Percentiles rank a stretch among this genome's conserved stretches.
These are phyloP conservation scores for Matsumurasca onukii DNA, from an alignment of 1,140 invertebrate genomes.

Conservation along the genomic window DNA sequence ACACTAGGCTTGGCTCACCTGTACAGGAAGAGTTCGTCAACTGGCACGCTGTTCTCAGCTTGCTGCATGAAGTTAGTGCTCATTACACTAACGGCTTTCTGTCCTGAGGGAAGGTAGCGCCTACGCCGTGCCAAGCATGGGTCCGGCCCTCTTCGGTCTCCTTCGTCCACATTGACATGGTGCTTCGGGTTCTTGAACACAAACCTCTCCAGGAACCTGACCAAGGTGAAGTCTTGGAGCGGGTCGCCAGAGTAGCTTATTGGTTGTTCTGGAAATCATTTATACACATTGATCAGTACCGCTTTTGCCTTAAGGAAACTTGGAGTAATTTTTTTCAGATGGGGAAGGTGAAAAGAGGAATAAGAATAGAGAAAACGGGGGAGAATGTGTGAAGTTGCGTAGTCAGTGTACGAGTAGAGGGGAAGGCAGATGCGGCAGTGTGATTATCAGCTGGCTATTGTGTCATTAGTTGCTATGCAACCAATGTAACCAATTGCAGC, in stretches of 20 bases:
- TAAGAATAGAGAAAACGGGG: too few relatives aligned
- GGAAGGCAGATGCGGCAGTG: too few relatives aligned
- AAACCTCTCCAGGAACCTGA: conserved; percentile 91
- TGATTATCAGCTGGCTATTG: too few relatives aligned
- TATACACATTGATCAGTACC: too few relatives aligned
- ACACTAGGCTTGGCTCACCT: conserved; percentile 58
- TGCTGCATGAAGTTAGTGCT: conserved; percentile 69
- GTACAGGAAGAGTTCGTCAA: conserved; percentile 81
- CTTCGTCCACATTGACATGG: conserved; percentile 48
- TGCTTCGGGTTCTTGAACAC: conserved; percentile 96
- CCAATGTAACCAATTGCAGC: too few relatives aligned
- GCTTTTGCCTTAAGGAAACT: too few relatives aligned
- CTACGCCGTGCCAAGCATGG: conserved; percentile 59
- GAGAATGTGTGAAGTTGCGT: too few relatives aligned
- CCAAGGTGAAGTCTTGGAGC: conserved; percentile 84
- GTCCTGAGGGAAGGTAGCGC: conserved; percentile 61
- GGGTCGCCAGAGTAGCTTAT: conserved; percentile 91
- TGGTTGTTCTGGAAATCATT: conserved; percentile 56
- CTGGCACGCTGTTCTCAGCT: conserved; percentile 67
- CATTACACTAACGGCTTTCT: conserved; percentile 63
- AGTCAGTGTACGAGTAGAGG: too few relatives aligned
- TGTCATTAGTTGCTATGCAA: too few relatives aligned
- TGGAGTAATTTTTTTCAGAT: too few relatives aligned
- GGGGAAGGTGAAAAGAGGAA: too few relatives aligned
- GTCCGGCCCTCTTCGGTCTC: conserved; percentile 48